Evolutionary conservation across 2,888 invertebrate genomes (phyloP), one percentile per base, ranked within the genome.

Genomic region (Ephialtes manifestator): DNA sequence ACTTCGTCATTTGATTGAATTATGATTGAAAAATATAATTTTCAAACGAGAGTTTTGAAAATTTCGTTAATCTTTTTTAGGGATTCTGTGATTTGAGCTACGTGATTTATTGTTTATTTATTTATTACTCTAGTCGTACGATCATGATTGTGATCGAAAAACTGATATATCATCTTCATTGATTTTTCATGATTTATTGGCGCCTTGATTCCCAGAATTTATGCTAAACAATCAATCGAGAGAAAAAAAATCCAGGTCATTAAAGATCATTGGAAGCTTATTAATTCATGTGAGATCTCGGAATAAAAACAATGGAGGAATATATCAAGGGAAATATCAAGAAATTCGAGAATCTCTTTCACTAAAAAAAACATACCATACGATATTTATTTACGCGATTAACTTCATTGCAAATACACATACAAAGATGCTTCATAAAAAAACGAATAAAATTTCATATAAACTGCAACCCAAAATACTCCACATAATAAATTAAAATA

Each of bases 221-320:
- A 8, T 8, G 10, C 20, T n/a, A n/a, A n/a, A n/a, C n/a, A n/a
- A n/a, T n/a, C n/a, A n/a, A n/a, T n/a, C n/a, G n/a, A n/a, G n/a
- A n/a, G n/a, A n/a, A 20, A 81, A 68, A 67, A 68, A 81, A 46
- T 43, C 35, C 48, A 68, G 43, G 72, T 24, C 58, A 35, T 35
- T 39, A 10, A 46, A 20, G 13, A 46, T 28, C 20, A 67, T 43
- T 74, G 39, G 24, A 28, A 68, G 74, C 28, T 60, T 39, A 48
- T 67, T 60, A 24, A 78, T 58, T 67, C 68, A 60, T 15, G 55
- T 43, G 20, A 51, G 67, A 67, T 60, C 20, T 72, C 15, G 18
- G 63, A 79, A 74, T 68, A 81, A 68, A 43, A 18, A 24, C 24
- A 81, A 84, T 81, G 72, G 28, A 74, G 74, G 39, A 78, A 55